Conservation (phyloP, 2,113 vertebrate species). For the Macroglossus sobrinus region DNA sequence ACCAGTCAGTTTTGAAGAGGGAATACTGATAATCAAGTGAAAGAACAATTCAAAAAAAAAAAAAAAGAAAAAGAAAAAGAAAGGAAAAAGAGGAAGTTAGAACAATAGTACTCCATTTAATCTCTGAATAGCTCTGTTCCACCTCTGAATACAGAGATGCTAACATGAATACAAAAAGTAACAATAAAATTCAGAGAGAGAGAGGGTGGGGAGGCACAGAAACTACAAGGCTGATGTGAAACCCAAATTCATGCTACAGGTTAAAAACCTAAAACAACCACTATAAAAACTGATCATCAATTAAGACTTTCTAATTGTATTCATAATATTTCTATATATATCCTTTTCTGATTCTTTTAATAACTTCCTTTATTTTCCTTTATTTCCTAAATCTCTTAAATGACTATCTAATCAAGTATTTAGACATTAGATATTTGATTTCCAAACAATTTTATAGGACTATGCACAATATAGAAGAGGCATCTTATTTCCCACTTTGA, state of each 20-base stretch:
- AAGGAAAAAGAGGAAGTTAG: slow-evolving; percentile 63
- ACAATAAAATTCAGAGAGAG: neutral
- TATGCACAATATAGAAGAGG: neutral
- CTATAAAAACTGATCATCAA: neutral
- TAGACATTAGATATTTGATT: neutral
- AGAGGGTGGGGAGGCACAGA: neutral
- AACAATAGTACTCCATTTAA: slow-evolving; percentile 57
- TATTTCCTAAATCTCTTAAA: neutral
- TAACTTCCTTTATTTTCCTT: neutral
- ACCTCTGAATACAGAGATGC: slow-evolving; percentile 37
- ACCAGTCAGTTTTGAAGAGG: slow-evolving; percentile 63
- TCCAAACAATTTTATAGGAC: neutral
- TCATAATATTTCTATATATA: neutral
- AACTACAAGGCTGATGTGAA: neutral
- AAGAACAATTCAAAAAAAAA: slow-evolving; percentile 61
- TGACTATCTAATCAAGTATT: neutral
- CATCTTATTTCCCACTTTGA: neutral
- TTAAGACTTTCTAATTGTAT: neutral
- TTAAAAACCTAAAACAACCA: neutral
- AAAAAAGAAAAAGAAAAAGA: slow-evolving; percentile 45
- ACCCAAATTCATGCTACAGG: neutral
- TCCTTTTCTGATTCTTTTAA: neutral
- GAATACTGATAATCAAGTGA: slow-evolving; percentile 67
- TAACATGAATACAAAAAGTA: neutral
- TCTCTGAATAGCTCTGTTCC: slow-evolving; percentile 43